Conservation (phyloP, 2,797 vertebrate species). For the Bradypus variegatus region DNA sequence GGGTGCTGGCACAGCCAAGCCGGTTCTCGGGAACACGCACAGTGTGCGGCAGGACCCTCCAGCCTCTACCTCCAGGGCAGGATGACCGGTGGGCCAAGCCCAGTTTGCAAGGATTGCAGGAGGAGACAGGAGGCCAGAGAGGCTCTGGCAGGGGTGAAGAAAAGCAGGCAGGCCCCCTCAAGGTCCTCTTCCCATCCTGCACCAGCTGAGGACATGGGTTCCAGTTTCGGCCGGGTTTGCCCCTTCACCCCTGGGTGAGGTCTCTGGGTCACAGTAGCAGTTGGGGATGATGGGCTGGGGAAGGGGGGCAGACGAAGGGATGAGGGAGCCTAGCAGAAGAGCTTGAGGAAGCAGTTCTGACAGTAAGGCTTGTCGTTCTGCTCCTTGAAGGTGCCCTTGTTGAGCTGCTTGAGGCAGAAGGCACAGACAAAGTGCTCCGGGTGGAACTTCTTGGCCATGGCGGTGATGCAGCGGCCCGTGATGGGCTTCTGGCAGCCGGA, state of each 20-base stretch:
- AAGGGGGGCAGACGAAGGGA: neutral
- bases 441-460: slow-evolving; percentile 98
- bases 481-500: slow-evolving; percentile 99
- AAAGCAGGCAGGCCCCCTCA: neutral
- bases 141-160: neutral
- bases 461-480: slow-evolving; percentile 97
- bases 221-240: slow-evolving; percentile 46
- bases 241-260: slow-evolving; percentile 36
- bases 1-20: slow-evolving; percentile 23
- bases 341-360: slow-evolving; percentile 96
- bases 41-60: neutral
- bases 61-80: neutral
- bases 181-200: neutral
- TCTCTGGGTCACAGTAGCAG: slow-evolving; percentile 65
- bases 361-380: slow-evolving; percentile 99
- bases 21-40: neutral
- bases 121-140: neutral
- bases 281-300: slow-evolving; percentile 55
- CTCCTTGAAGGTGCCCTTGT: slow-evolving; percentile 99
- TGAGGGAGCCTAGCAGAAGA: slow-evolving; percentile 86
- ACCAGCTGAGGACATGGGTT: slow-evolving; percentile 13
- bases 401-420: slow-evolving; percentile 99
- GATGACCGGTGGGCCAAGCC: neutral
- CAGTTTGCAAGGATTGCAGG: neutral
- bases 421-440: slow-evolving; percentile 98